phyloP scores from a whole-genome alignment of 2,797 vertebrate genomes.

The Scolopax rusticola region DNA sequence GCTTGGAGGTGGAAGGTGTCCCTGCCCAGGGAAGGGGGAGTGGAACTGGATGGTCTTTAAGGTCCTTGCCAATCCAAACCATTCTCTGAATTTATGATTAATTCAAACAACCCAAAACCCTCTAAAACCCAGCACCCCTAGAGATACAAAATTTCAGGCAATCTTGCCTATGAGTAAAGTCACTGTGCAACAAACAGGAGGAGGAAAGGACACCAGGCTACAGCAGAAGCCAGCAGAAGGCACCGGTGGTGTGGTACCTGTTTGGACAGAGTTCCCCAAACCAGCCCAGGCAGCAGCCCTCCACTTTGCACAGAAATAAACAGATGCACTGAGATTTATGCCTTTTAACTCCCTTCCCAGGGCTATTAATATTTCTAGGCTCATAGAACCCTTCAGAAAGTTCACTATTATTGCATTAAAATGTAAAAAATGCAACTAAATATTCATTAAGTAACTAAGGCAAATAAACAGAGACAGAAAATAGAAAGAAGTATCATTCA shows the following conservation, averaged over 20 bases:
- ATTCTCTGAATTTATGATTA: too few relatives aligned
- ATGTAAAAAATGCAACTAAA: not conserved
- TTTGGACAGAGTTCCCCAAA: not conserved
- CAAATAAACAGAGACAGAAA: not conserved
- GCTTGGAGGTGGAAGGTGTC: too few relatives aligned
- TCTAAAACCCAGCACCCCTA: not conserved
- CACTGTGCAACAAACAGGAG: not conserved
- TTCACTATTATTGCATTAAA: not conserved
- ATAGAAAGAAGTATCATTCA: not conserved
- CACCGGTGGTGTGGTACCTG: not conserved
- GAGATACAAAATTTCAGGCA: not conserved
- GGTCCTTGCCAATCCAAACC: not conserved
- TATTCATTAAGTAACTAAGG: not conserved
- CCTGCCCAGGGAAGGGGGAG: too few relatives aligned
- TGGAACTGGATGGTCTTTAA: too few relatives aligned
- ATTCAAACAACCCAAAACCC: not conserved
- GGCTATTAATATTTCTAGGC: not conserved
- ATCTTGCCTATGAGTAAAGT: not conserved
- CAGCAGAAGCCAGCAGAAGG: not conserved
- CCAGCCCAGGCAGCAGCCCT: not conserved
- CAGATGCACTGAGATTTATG: not conserved
- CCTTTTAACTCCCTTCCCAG: not conserved
- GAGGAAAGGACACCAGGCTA: not conserved
- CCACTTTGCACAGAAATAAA: not conserved
- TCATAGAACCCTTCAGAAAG: not conserved